Conservation (phyloP, 2,113 vertebrate species). For the Spea bombifrons region DNA sequence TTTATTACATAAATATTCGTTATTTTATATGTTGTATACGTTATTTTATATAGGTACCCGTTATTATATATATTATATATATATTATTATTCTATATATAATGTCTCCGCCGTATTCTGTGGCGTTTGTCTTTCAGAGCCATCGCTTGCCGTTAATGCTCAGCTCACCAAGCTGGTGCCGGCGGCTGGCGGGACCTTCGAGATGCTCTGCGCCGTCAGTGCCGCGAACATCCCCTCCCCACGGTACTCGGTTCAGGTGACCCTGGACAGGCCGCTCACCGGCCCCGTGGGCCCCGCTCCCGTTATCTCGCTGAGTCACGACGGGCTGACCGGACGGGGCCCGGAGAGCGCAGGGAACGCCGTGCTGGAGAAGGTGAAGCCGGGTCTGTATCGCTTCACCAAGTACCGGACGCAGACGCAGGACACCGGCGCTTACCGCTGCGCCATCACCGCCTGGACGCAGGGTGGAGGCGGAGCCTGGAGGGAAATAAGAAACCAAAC, state of each 20-base stretch:
- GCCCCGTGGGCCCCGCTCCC: constrained; percentile 63
- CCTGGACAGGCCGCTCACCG: constrained; percentile 64
- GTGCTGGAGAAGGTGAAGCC: constrained; percentile 84
- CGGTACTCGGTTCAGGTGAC: constrained; percentile 84
- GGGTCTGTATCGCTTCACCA: constrained; percentile 83
- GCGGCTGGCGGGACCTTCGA: constrained; percentile 90
- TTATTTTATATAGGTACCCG: background rate
- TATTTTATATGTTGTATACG: too few relatives aligned
- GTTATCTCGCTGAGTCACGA: constrained; percentile 85
- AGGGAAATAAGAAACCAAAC: constrained; percentile 68
- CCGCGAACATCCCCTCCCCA: constrained; percentile 79
- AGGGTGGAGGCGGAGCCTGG: constrained; percentile 73
- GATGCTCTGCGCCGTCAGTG: constrained; percentile 82
- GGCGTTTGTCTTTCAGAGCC: constrained; percentile 63
- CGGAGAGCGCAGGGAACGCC: constrained; percentile 73
- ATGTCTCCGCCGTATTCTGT: background rate
- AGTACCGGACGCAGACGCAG: constrained; percentile 82
- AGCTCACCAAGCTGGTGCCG: constrained; percentile 73
- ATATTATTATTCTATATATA: too few relatives aligned
- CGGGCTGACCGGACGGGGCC: constrained; percentile 77
- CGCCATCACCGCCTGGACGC: constrained; percentile 82
- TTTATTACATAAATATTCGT: too few relatives aligned
- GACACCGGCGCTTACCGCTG: constrained; percentile 89
- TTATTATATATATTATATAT: background rate
- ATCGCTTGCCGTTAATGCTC: constrained; percentile 70